Conservation (phyloP, 2,888 invertebrate genomes). For the Patella depressa region DNA sequence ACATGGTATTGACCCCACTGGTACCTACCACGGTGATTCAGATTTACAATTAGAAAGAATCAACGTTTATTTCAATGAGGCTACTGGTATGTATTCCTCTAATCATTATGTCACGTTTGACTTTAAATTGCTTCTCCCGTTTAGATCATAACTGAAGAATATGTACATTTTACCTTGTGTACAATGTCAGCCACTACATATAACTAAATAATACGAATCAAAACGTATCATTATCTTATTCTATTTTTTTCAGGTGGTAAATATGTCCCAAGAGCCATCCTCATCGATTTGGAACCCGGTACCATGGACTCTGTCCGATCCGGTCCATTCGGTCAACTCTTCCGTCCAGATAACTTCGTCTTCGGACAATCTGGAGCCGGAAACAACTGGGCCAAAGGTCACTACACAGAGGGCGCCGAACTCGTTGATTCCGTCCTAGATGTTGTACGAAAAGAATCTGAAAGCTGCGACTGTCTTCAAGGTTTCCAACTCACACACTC, state of each 20-base stretch:
- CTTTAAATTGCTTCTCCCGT: too few relatives aligned
- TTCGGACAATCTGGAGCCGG: conserved; percentile 8
- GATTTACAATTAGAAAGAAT: conserved; percentile 4
- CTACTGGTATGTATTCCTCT: neutral
- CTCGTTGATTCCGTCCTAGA: neutral
- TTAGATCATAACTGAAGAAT: too few relatives aligned
- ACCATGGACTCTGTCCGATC: conserved; percentile 10
- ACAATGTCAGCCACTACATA: too few relatives aligned
- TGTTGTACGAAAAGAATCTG: conserved; percentile 4
- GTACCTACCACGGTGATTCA: conserved; percentile 1
- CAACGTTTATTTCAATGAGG: conserved; percentile 6
- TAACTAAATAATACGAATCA: too few relatives aligned
- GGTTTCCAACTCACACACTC: conserved; percentile 7
- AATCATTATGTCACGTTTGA: too few relatives aligned
- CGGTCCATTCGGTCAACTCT: conserved; percentile 9
- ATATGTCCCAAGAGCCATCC: conserved; percentile 9
- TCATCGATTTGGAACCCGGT: conserved; percentile 10
- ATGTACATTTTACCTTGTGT: too few relatives aligned
- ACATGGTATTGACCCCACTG: conserved; percentile 11
- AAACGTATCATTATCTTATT: neutral
- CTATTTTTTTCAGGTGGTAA: neutral
- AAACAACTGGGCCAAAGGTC: conserved; percentile 10
- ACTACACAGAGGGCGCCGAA: conserved; percentile 3
- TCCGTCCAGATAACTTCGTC: conserved; percentile 1
- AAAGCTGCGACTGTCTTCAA: conserved; percentile 1